These are phyloP conservation scores for Limnephilus rhombicus DNA, from an alignment of 2,888 invertebrate genomes.

Conservation along the genomic window DNA sequence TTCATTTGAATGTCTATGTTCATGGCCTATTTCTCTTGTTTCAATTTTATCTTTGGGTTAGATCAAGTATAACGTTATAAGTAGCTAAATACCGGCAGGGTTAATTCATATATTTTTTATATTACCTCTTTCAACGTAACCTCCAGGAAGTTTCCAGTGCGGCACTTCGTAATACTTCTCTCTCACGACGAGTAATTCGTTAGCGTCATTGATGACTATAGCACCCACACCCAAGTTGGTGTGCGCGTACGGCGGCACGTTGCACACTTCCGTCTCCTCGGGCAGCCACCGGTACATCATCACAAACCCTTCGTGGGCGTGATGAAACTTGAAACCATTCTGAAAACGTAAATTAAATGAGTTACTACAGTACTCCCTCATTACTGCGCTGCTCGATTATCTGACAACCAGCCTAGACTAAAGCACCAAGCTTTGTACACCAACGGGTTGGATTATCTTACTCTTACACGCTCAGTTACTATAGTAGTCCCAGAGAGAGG, in stretches of 20 bases:
- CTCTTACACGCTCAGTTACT: too few species aligned
- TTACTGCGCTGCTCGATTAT: too few species aligned
- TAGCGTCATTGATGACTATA: constrained; percentile 87
- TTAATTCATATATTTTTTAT: neutral
- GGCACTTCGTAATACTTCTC: constrained; percentile 81
- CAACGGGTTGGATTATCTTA: too few species aligned
- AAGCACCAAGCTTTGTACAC: too few species aligned
- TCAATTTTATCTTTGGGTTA: too few species aligned
- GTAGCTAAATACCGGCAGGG: too few species aligned
- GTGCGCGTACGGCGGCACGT: constrained; percentile 88
- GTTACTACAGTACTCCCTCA: too few species aligned
- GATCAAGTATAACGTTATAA: too few species aligned
- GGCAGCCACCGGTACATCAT: constrained; percentile 91
- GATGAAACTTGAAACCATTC: constrained; percentile 92
- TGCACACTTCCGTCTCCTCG: constrained; percentile 74
- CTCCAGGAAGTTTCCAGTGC: constrained; percentile 95
- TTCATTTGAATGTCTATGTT: too few species aligned
- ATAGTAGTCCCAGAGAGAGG: too few species aligned
- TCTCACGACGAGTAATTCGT: constrained; percentile 88
- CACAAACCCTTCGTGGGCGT: constrained; percentile 87
- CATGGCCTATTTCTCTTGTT: too few species aligned
- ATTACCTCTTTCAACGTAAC: constrained; percentile 90
- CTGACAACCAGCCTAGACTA: too few species aligned
- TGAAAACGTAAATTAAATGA: constrained; percentile 69
- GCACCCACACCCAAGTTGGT: constrained; percentile 90